These are phyloP conservation scores for Hydrolagus colliei DNA, from an alignment of 2,797 vertebrate genomes.

Conservation along the genomic window DNA sequence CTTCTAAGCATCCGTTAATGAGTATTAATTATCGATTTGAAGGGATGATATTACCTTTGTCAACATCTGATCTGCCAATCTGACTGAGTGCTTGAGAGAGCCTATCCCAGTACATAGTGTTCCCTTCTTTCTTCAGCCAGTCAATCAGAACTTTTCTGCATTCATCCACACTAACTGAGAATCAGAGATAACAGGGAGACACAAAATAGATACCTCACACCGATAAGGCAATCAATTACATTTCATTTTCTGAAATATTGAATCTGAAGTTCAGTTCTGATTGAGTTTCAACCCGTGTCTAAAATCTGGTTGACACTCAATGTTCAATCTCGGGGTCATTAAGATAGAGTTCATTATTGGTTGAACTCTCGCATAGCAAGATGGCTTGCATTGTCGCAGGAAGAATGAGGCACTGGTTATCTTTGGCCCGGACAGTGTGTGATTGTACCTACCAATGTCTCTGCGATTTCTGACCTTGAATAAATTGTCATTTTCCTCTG, in stretches of 20 bases:
- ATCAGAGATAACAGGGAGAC: background rate
- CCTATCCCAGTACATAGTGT: slow-evolving; percentile 63
- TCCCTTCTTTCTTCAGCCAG: slow-evolving; percentile 58
- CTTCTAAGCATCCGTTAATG: background rate
- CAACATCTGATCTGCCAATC: slow-evolving; percentile 69
- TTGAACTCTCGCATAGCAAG: too few relatives aligned
- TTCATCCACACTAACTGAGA: slow-evolving; percentile 44
- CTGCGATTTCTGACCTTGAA: slow-evolving; percentile 27
- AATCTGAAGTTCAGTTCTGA: too few relatives aligned
- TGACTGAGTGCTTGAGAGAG: slow-evolving; percentile 60
- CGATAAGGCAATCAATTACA: too few relatives aligned
- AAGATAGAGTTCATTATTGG: too few relatives aligned
- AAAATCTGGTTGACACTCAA: too few relatives aligned
- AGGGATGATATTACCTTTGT: slow-evolving; percentile 53
- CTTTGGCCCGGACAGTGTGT: background rate
- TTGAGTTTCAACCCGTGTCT: too few relatives aligned
- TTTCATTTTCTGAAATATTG: too few relatives aligned
- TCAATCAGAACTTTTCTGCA: slow-evolving; percentile 56
- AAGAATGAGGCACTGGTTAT: too few relatives aligned
- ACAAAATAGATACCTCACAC: background rate
- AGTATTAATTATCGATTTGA: background rate
- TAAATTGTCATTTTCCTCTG: slow-evolving; percentile 40
- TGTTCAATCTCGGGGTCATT: too few relatives aligned
- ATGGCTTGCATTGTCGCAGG: too few relatives aligned
- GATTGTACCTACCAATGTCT: slow-evolving; percentile 17